Conservation (phyloP, 2,797 vertebrate genomes). For the Hyperoplus immaculatus region DNA sequence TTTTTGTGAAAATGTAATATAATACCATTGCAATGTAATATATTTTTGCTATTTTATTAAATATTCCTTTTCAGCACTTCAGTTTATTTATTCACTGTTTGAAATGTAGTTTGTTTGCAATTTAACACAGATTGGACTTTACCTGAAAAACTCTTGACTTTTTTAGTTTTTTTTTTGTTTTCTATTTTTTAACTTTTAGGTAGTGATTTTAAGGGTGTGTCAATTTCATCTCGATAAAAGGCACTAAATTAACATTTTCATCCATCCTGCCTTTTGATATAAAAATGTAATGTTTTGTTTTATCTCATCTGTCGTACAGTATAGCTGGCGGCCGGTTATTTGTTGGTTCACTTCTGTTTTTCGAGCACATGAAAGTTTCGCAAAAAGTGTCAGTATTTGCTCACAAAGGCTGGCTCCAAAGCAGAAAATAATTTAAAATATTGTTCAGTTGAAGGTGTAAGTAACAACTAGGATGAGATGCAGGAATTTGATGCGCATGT, state of each 20-base stretch:
- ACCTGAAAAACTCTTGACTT: background rate
- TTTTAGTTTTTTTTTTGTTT: background rate
- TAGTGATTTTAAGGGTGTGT: background rate
- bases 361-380: background rate
- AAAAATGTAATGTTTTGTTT: background rate
- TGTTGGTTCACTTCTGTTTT: background rate
- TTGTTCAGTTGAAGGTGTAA: background rate
- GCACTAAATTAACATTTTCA: background rate
- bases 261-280: background rate
- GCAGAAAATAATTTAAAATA: background rate
- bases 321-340: background rate
- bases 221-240: background rate
- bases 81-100: background rate
- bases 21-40: conserved; percentile 46
- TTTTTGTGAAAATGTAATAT: conserved; percentile 51
- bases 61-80: background rate
- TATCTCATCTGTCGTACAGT: background rate
- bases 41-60: conserved; percentile 56
- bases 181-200: background rate
- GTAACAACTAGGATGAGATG: background rate
- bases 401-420: background rate
- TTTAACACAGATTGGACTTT: background rate
- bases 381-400: background rate
- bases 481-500: background rate
- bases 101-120: background rate